Base-by-base conservation (phyloP, 1,140 invertebrate genomes). In the Drosophila grimshawi region DNA sequence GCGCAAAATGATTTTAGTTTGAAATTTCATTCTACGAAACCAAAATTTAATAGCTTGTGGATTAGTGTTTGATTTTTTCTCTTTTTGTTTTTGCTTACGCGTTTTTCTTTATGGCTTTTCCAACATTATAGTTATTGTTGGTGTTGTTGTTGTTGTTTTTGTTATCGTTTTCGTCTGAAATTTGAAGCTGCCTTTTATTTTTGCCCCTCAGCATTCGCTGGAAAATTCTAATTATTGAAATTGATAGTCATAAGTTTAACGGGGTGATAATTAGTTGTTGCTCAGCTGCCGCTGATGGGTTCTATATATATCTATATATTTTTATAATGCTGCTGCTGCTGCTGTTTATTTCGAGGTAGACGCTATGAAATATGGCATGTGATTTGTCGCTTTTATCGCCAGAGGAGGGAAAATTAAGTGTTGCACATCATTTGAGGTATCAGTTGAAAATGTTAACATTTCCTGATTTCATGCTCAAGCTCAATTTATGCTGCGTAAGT, bases 21-120 rank as follows among this genome's bases (percentile, higher is more conserved):
- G 81, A 88, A 85, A 89, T 89, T 89, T 81, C 85, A 89, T 89
- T 89, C 85, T 73, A 52, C 74, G 85, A 89, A 89, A 81, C 72
- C 73, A 73, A 68, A 90, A 89, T 82, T 78, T 89, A 89, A 89
- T 89, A 80, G 85, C 85, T 64, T 75, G 59, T 41, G 57, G 46
- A 71, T 74, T 75, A 56, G 46, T 56, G 11, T 37, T 63, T 41
- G 19, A 27, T 51, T 39, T 72, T 52, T 61, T 52, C 57, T 45
- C 8, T 33, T 46, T 30, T 4, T 7, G 19, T 51, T 11, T 62
- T 53, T 59, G 56, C 39, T 41, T 33, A 41, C 67, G 61, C 71
- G 64, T 66, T 69, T 80, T 85, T 66, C 70, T 79, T 61, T 49
- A 59, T 64, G 70, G 48, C 61, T 86, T 82, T 76, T 66, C 81